Base-by-base conservation (phyloP, 2,113 vertebrate species). In the Pomatorhinus ruficollis region DNA sequence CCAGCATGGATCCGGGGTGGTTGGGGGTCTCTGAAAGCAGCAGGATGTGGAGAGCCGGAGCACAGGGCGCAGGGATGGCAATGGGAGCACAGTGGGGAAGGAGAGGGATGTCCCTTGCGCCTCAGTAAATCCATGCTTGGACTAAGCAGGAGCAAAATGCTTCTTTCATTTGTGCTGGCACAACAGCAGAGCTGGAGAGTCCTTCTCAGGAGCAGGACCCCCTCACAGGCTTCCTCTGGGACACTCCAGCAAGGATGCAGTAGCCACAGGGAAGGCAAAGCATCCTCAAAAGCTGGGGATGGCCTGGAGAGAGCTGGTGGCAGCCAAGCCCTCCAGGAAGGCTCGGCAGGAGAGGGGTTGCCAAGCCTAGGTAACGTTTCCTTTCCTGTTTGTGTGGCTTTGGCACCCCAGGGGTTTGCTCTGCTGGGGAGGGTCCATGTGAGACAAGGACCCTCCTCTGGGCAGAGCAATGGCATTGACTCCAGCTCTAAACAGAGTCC, bases 1-100 rank as follows among this genome's bases (percentile, higher is more conserved):
- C 76, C 57, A 6, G 56, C 45, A 1, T 0, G 2, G 70, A 15
- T 18, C 28, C 2, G 4, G 84, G 35, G 11, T 7, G 35, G 6
- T 8, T 0, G 0, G 30, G 50, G 31, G n/a, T 33, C 79, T 50
- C 4, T 2, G 88, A 15, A 54, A 74, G 64, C 33, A 18, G 47
- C 0, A 0, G 37, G 71, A 23, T 40, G 61, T 35, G 28, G 40
- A 23, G 49, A 40, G 10, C 20, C 23, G 5, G 19, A 9, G 37
- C 30, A 14, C 3, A 15, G 87, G 18, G 59, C n/a, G 22, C 31
- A 22, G 76, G 60, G 40, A 3, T 40, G 52, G 72, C 5, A 1
- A 15, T 2, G 5, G 70, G 40, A 59, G 24, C 10, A 15, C 1
- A 0, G 30, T 25, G 28, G 25, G 56, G 28, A 71, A 12, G 35